Conservation (phyloP, 1,140 invertebrate species). For the Melitaea cinxia region DNA sequence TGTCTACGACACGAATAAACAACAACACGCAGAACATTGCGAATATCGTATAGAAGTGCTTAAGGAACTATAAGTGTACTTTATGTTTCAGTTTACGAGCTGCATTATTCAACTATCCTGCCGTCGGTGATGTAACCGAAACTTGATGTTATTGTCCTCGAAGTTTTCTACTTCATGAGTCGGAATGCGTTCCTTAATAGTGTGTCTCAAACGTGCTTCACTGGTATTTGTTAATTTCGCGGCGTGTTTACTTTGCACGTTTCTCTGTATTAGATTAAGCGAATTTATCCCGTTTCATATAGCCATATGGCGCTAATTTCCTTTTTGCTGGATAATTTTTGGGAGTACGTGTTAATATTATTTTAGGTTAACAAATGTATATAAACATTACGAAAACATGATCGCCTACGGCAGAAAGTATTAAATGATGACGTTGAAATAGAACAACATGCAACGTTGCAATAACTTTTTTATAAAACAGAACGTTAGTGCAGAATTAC, state of each 20-base stretch:
- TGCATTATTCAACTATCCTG: slow-evolving; percentile 26
- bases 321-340: slow-evolving; percentile 16
- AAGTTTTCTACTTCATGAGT: slow-evolving; percentile 35
- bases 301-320: slow-evolving; percentile 30
- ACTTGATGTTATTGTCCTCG: slow-evolving; percentile 30
- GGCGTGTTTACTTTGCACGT: slow-evolving; percentile 50
- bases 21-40: background rate
- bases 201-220: slow-evolving; percentile 37
- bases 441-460: background rate
- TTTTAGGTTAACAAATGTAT: slow-evolving; percentile 5
- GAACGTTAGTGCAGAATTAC: slow-evolving; percentile 10
- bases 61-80: slow-evolving; percentile 10
- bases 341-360: slow-evolving; percentile 23
- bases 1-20: background rate
- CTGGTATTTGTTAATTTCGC: slow-evolving; percentile 58
- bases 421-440: background rate
- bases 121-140: slow-evolving; percentile 19
- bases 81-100: slow-evolving; percentile 20
- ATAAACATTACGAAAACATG: background rate
- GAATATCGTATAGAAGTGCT: background rate
- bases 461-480: slow-evolving; percentile 3
- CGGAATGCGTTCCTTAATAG: slow-evolving; percentile 34
- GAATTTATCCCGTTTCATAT: slow-evolving; percentile 46
- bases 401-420: background rate
- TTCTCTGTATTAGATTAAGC: slow-evolving; percentile 54